A percentile compares a stretch with the other conserved stretches of the same genome.
Evolutionary conservation across 2,797 vertebrate genomes (phyloP).

Genomic region (Eremophila alpestris): DNA sequence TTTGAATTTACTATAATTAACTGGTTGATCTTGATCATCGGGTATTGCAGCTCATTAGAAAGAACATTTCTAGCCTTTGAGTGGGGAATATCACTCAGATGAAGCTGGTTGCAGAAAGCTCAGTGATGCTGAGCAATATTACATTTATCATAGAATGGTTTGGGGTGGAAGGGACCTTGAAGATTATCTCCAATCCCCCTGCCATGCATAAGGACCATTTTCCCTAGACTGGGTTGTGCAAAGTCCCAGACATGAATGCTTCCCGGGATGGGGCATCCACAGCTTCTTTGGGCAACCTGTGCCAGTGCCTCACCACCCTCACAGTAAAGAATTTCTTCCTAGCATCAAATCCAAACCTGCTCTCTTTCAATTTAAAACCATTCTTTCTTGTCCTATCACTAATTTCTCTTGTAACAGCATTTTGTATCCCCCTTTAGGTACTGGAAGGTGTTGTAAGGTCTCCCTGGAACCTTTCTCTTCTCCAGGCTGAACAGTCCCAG

Average conservation of each 20-base stretch:
- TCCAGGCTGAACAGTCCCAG: not conserved
- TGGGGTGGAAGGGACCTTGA: not conserved
- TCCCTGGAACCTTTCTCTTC: not conserved
- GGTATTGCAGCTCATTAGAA: not conserved
- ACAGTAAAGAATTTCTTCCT: not conserved
- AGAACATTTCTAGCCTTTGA: not conserved
- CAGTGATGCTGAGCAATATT: not conserved
- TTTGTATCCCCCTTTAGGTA: not conserved
- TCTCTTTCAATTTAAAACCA: not conserved
- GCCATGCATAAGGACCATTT: not conserved
- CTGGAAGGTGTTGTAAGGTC: not conserved
- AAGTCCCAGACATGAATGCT: not conserved
- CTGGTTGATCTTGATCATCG: not conserved
- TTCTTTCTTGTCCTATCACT: not conserved
- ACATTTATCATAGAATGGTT: not conserved
- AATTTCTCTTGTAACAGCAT: not conserved
- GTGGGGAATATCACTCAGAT: not conserved
- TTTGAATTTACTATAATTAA: slow-evolving; percentile 43
- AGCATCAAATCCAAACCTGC: not conserved
- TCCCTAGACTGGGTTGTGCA: not conserved
- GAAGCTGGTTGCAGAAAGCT: not conserved
- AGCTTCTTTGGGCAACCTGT: not conserved
- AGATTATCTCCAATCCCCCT: not conserved
- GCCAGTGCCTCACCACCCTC: not conserved
- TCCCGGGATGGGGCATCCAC: not conserved